Evolutionary conservation across 2,888 invertebrate genomes (phyloP), one percentile per base, ranked within the genome.

Genomic region (Xanthostigma xanthostigma): DNA sequence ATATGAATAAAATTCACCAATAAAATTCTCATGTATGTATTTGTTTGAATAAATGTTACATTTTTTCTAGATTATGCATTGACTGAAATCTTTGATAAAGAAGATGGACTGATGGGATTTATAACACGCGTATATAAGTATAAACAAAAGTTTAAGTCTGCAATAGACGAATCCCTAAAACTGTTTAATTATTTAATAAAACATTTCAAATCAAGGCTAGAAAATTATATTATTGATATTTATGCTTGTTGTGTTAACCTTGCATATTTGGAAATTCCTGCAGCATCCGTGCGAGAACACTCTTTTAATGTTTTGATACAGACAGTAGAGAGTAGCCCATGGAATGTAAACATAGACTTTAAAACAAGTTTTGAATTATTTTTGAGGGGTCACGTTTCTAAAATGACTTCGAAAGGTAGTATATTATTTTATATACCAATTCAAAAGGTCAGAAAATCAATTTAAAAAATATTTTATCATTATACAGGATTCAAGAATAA

Each of bases 21-120:
- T 17, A 17, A 27, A 27, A 27, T 27, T 27, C 27, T 6, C 27
- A 27, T 6, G 2, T 17, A 27, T 27, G 27, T 27, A 27, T 27
- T 27, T 27, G 5, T 27, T 27, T 27, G 27, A 6, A 27, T 27
- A 27, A 27, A 6, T 27, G 6, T 27, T 27, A 6, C 6, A 27
- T 44, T 44, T 49, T 53, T 59, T 60, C 47, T 44, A 64, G 63
- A 64, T 59, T 51, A 55, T 17, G 59, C 59, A 49, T 43, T 65
- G 33, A 49, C 62, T 13, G 55, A 60, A 41, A 53, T 62, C 36
- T 64, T 63, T 50, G 57, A 62, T 50, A 53, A 57, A 50, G 41
- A 53, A 3, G 52, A 57, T 48, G 63, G 62, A 9, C 46, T 65
- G 34, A 50, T 60, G 36, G 50, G 49, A 10, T 62, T 63, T 49